A percentile compares a stretch with the other conserved stretches of the same genome.
These are phyloP conservation scores for Pristionchus pacificus DNA, from an alignment of 1,140 invertebrate species.

Conservation along the genomic window DNA sequence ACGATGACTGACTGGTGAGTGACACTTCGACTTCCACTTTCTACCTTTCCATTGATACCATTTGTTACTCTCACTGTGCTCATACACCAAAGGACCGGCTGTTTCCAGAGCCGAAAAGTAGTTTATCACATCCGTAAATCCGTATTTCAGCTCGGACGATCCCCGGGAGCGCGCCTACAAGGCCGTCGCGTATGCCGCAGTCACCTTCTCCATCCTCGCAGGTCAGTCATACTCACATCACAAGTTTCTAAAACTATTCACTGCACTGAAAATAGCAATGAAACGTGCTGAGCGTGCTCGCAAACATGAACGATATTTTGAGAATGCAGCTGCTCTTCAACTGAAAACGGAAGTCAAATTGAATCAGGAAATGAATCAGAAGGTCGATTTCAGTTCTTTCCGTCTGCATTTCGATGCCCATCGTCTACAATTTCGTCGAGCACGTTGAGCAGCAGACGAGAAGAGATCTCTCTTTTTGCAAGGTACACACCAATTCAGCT, in stretches of 20 bases:
- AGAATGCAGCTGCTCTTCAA: too few species aligned
- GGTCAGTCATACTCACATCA: neutral
- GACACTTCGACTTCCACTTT: neutral
- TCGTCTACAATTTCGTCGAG: constrained; percentile 57
- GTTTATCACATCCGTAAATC: neutral
- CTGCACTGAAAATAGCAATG: too few species aligned
- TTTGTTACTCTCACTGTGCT: too few species aligned
- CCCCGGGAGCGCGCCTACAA: constrained; percentile 52
- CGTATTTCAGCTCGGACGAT: constrained; percentile 26
- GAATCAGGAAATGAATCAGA: neutral
- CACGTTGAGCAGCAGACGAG: constrained; percentile 56
- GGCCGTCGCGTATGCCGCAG: constrained; percentile 52
- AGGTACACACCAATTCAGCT: constrained; percentile 38
- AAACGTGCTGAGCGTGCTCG: too few species aligned
- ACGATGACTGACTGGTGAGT: neutral
- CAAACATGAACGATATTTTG: too few species aligned
- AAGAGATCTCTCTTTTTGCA: constrained; percentile 53
- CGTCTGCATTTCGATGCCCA: constrained; percentile 56
- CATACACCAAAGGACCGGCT: neutral
- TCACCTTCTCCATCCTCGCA: constrained; percentile 52
- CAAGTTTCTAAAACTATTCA: neutral
- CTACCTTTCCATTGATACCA: neutral
- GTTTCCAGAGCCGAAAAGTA: too few species aligned
- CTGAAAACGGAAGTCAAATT: neutral
- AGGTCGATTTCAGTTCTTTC: constrained; percentile 29